Conservation (phyloP, 2,888 invertebrate genomes). For the Drosophila mercatorum region DNA sequence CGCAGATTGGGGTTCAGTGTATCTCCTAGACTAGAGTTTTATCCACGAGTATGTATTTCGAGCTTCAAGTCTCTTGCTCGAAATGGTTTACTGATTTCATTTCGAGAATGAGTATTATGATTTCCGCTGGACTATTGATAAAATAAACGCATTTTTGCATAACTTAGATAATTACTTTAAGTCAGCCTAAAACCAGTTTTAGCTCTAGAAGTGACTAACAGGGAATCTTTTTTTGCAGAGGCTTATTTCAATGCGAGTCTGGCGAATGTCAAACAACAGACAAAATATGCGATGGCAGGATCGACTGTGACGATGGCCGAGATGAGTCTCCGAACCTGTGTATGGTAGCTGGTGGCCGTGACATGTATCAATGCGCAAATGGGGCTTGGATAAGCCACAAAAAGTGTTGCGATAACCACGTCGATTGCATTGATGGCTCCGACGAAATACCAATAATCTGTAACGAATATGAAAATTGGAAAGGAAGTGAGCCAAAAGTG, state of each 20-base stretch:
- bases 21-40: too few relatives aligned
- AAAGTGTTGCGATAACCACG: background rate
- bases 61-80: too few relatives aligned
- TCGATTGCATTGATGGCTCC: conserved; percentile 49
- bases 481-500: fast-evolving
- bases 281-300: conserved; percentile 1
- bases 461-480: background rate
- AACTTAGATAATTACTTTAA: background rate
- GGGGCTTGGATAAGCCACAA: background rate
- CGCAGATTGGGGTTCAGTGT: too few relatives aligned
- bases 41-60: too few relatives aligned
- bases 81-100: too few relatives aligned
- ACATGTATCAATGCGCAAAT: conserved; percentile 30
- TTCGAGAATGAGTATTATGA: too few relatives aligned
- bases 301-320: conserved; percentile 41
- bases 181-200: too few relatives aligned
- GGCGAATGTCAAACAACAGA: background rate
- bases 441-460: conserved; percentile 28
- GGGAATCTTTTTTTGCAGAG: background rate
- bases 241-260: conserved; percentile 8
- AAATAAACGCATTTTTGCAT: too few relatives aligned
- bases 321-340: conserved; percentile 50
- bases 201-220: background rate
- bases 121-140: too few relatives aligned
- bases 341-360: fast-evolving